phyloP scores from a whole-genome alignment of 1,140 invertebrate genomes.

The Tetragnatha versicolor region DNA sequence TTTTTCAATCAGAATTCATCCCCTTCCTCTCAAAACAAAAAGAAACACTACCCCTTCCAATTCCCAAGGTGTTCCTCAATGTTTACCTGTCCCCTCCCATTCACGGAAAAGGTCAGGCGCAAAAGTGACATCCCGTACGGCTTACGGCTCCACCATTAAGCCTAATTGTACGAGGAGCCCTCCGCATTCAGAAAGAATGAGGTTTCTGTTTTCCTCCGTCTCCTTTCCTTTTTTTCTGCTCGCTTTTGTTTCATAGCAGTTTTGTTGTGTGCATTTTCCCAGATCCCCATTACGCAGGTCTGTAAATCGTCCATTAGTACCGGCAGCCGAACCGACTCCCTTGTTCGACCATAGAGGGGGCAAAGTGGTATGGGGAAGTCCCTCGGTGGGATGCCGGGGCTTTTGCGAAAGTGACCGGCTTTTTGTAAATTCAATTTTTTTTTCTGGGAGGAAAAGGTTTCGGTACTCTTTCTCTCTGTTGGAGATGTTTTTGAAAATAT shows the following conservation, averaged over 20 bases:
- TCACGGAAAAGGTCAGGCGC: background rate
- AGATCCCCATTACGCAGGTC: constrained; percentile 23
- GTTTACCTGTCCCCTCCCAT: constrained; percentile 8
- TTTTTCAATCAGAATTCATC: no score
- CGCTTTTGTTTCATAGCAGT: background rate
- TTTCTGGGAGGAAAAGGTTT: no score
- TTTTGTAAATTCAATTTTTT: no score
- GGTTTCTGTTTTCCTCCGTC: background rate
- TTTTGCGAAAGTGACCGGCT: background rate
- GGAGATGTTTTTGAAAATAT: no score
- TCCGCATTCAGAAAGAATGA: background rate
- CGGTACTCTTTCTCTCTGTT: no score
- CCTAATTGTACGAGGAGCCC: constrained; percentile 36
- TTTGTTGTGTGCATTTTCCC: constrained; percentile 46
- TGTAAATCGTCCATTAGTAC: constrained; percentile 41
- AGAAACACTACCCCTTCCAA: no score
- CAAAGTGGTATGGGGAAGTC: background rate
- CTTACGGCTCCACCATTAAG: constrained; percentile 29
- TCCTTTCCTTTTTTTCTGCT: background rate
- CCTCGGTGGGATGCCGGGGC: background rate
- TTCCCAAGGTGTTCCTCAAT: constrained; percentile 9
- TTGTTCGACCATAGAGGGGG: background rate
- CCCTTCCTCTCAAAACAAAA: no score
- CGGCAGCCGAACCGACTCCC: background rate
- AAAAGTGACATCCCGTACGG: constrained; percentile 8